Percentiles rank a stretch among this genome's conserved stretches.
phyloP scores from a whole-genome alignment of 2,113 vertebrate species.

The western clawed frog (Xenopus tropicalis) region DNA sequence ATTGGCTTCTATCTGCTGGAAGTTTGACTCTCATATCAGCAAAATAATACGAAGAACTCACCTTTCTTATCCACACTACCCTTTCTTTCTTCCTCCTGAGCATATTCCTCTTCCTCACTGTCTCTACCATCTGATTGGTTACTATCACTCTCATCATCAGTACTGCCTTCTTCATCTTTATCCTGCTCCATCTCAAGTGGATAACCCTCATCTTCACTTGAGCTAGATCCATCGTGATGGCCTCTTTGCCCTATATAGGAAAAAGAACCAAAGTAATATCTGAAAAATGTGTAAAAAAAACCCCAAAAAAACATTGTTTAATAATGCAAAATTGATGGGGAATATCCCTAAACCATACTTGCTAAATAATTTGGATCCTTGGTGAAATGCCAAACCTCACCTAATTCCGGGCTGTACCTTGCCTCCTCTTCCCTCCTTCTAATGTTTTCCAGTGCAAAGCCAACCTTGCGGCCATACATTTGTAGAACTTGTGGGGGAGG shows the following conservation, averaged over 20 bases:
- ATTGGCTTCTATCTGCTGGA: neutral
- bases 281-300: conserved; percentile 2
- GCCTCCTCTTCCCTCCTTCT: conserved; percentile 69
- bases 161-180: conserved; percentile 79
- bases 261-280: neutral
- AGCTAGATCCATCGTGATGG: conserved; percentile 68
- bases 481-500: conserved; percentile 90
- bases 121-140: conserved; percentile 74
- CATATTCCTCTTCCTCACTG: conserved; percentile 82
- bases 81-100: conserved; percentile 73
- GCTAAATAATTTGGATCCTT: too few species aligned
- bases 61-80: conserved; percentile 67
- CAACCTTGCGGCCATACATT: conserved; percentile 78
- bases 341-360: too few species aligned
- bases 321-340: too few species aligned
- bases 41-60: conserved; percentile 24
- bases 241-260: conserved; percentile 60
- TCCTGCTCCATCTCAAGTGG: conserved; percentile 77
- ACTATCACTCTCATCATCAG: conserved; percentile 81
- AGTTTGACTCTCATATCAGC: too few species aligned
- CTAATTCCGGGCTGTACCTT: conserved; percentile 72
- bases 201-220: conserved; percentile 76
- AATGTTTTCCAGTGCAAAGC: conserved; percentile 64
- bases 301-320: too few species aligned
- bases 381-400: conserved; percentile 50